phyloP scores from a whole-genome alignment of 2,113 vertebrate genomes.

The Pelecanoides urinatrix region DNA sequence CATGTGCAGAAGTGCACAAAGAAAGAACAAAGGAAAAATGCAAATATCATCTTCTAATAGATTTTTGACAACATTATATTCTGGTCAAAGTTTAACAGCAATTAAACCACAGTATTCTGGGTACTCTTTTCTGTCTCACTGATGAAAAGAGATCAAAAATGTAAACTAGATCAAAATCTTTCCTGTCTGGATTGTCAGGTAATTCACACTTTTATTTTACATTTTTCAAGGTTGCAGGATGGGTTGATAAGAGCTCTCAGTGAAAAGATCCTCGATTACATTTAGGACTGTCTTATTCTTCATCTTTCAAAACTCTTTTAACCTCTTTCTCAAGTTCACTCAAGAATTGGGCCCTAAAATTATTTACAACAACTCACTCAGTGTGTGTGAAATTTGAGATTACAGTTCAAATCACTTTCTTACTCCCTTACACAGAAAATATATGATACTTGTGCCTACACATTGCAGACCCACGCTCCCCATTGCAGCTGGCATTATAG shows the following conservation, averaged over 20 bases:
- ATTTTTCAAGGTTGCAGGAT: not conserved
- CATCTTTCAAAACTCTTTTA: not conserved
- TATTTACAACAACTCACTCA: not conserved
- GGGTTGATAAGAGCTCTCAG: not conserved
- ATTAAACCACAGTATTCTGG: not conserved
- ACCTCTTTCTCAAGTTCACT: not conserved
- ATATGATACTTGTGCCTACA: not conserved
- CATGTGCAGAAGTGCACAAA: not conserved
- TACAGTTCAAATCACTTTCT: slow-evolving; percentile 4
- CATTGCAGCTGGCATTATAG: slow-evolving; percentile 9
- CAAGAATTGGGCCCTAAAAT: not conserved
- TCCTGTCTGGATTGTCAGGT: not conserved
- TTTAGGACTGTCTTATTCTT: not conserved
- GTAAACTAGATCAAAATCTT: not conserved
- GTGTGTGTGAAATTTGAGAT: slow-evolving; percentile 34
- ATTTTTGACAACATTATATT: not conserved
- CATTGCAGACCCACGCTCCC: not conserved
- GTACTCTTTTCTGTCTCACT: not conserved
- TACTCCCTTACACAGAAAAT: not conserved
- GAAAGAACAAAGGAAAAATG: not conserved
- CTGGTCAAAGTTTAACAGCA: not conserved
- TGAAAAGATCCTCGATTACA: not conserved
- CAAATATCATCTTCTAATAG: not conserved
- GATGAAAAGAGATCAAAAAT: not conserved
- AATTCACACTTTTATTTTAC: not conserved